phyloP scores from a whole-genome alignment of 35 echinoderm and acorn worm species.

The Holothuria glaberrima region DNA sequence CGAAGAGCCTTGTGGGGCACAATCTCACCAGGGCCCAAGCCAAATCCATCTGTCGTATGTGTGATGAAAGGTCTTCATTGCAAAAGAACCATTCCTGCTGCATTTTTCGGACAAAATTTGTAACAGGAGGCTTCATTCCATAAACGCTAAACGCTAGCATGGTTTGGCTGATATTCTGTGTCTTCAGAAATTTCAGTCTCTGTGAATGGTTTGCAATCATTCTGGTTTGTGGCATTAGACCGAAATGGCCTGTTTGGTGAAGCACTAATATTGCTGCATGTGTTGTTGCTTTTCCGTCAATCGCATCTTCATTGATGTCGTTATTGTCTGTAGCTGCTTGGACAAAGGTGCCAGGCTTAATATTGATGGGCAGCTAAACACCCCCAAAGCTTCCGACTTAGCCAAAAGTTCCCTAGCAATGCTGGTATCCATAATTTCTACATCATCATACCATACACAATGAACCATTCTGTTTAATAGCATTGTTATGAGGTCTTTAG shows the following conservation, averaged over 20 bases:
- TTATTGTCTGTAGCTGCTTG: slow-evolving; percentile 64
- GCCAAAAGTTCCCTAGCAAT: slow-evolving; percentile 30
- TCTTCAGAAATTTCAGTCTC: slow-evolving; percentile 9
- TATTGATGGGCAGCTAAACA: background rate
- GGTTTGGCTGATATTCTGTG: background rate
- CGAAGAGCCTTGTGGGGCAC: slow-evolving; percentile 33
- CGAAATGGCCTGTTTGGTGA: slow-evolving; percentile 44
- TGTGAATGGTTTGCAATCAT: slow-evolving; percentile 42
- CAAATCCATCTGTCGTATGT: background rate
- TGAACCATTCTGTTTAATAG: slow-evolving; percentile 52
- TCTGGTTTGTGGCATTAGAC: background rate
- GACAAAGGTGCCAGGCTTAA: slow-evolving; percentile 28
- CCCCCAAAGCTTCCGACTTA: background rate
- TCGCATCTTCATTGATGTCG: slow-evolving; percentile 59
- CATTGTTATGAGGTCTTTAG: slow-evolving; percentile 54
- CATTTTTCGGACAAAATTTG: slow-evolving; percentile 17
- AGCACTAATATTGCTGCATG: slow-evolving; percentile 55
- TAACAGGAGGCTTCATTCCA: slow-evolving; percentile 29
- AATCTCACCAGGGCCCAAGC: slow-evolving; percentile 27
- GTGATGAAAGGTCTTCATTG: background rate
- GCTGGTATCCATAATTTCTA: slow-evolving; percentile 48
- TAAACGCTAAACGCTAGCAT: slow-evolving; percentile 46
- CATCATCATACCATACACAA: slow-evolving; percentile 51
- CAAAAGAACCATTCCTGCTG: slow-evolving; percentile 46
- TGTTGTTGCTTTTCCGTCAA: slow-evolving; percentile 55